Percentiles rank a stretch among this genome's conserved stretches.
These are phyloP conservation scores for Cryptoprocta ferox DNA, from an alignment of 2,797 vertebrate species.

Conservation along the genomic window DNA sequence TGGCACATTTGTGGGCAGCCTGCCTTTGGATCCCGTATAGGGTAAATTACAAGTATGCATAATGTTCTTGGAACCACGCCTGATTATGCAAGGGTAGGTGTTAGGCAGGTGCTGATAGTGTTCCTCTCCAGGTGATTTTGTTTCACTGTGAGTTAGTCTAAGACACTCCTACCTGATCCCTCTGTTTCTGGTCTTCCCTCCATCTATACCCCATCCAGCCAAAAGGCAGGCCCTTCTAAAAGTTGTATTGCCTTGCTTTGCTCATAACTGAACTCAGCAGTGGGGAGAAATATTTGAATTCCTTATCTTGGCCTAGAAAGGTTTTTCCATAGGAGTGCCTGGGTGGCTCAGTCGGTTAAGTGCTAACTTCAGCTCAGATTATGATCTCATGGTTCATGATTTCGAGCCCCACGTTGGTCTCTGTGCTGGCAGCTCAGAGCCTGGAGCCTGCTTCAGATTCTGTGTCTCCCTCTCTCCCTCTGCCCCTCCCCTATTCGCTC, in stretches of 20 bases:
- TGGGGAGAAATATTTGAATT: neutral
- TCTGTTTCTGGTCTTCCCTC: neutral
- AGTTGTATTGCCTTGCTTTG: neutral
- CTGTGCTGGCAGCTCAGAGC: too few species aligned
- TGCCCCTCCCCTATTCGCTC: too few species aligned
- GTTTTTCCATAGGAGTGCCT: too few species aligned
- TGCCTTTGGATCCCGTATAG: neutral
- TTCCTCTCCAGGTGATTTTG: neutral
- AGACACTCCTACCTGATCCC: too few species aligned
- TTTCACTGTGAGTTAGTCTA: neutral
- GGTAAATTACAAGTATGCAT: neutral
- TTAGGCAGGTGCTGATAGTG: neutral
- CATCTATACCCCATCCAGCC: neutral
- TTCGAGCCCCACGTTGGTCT: too few species aligned
- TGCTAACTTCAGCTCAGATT: too few species aligned
- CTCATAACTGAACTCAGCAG: neutral
- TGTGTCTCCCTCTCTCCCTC: too few species aligned
- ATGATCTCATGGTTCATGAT: too few species aligned
- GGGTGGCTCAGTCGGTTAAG: too few species aligned
- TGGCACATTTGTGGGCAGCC: neutral
- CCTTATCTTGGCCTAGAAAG: neutral
- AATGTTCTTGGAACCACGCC: neutral
- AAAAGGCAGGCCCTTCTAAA: neutral
- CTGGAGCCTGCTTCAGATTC: too few species aligned
- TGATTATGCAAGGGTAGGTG: too few species aligned